These are phyloP conservation scores for Pteronotus mesoamericanus DNA, from an alignment of 2,797 vertebrate species.

Conservation along the genomic window DNA sequence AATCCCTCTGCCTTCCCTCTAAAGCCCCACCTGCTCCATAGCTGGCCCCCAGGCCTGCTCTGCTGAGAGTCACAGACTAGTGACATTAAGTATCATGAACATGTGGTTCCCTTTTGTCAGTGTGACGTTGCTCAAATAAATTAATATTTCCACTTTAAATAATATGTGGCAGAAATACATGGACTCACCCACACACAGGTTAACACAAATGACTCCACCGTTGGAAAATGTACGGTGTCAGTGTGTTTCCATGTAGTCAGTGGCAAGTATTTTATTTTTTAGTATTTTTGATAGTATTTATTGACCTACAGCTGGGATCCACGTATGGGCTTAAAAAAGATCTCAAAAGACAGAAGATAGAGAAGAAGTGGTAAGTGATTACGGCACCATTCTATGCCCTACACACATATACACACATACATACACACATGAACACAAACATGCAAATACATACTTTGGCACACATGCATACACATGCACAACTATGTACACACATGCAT, in stretches of 20 bases:
- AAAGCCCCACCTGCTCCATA: not conserved
- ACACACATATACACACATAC: not conserved
- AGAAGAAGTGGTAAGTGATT: not conserved
- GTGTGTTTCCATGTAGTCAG: not conserved
- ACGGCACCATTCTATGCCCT: not conserved
- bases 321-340: not conserved
- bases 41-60: not conserved
- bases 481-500: not conserved
- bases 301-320: not conserved
- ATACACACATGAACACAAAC: too few species aligned
- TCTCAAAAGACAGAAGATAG: not conserved
- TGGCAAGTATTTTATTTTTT: not conserved
- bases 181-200: not conserved
- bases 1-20: not conserved
- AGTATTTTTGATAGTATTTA: not conserved
- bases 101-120: not conserved
- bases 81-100: not conserved
- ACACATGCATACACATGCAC: not conserved
- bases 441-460: fast-evolving
- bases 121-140: not conserved
- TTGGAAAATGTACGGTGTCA: not conserved
- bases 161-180: not conserved
- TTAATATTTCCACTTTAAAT: not conserved
- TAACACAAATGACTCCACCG: not conserved
- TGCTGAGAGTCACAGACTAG: not conserved